Conservation (phyloP, 2,113 vertebrate genomes). For the Cranoglanis bouderius region DNA sequence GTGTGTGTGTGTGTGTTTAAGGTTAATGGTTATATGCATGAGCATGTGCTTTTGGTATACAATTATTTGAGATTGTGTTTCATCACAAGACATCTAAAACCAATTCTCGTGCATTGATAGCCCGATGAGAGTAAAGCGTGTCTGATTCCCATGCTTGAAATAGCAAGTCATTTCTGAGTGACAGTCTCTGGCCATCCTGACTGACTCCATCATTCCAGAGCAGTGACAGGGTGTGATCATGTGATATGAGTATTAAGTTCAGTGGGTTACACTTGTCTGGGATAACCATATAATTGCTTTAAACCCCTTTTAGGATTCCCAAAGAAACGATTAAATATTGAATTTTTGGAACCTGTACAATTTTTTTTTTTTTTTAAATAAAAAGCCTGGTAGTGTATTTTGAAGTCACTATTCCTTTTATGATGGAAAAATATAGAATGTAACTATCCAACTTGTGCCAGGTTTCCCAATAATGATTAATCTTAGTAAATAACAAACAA, state of each 20-base stretch:
- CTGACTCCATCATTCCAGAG: neutral
- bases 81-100: neutral
- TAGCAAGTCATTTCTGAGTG: slow-evolving; percentile 21
- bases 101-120: neutral
- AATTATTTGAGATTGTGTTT: neutral
- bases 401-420: neutral
- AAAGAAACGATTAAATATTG: neutral
- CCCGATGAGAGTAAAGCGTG: neutral
- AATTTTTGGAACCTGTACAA: neutral
- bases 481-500: neutral
- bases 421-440: neutral
- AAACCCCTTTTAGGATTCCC: neutral
- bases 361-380: neutral
- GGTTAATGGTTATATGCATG: neutral
- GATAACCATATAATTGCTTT: neutral
- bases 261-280: slow-evolving; percentile 14
- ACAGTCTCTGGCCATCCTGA: neutral
- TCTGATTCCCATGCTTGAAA: neutral
- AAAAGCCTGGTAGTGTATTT: neutral
- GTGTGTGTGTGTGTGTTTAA: neutral
- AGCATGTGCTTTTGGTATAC: neutral
- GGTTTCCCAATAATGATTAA: neutral
- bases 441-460: neutral
- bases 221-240: slow-evolving; percentile 12
- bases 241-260: slow-evolving; percentile 26